Evolutionary conservation across 2,797 vertebrate species (phyloP).

Genomic region (Falco cherrug): DNA sequence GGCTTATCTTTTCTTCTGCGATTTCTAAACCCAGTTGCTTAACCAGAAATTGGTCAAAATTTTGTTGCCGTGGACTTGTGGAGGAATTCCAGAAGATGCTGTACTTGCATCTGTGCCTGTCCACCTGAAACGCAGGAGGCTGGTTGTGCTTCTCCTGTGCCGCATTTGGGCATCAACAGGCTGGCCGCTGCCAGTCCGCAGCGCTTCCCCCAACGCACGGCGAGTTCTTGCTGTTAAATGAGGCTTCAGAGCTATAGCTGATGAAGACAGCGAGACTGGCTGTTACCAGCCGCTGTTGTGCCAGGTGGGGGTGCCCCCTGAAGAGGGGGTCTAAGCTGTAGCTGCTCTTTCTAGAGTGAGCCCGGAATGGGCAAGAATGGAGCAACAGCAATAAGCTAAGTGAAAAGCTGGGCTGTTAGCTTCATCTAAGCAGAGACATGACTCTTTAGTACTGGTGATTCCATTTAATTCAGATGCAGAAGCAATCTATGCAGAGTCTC

Average conservation of each 20-base stretch:
- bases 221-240: not conserved
- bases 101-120: not conserved
- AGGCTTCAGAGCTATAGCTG: not conserved
- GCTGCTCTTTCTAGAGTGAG: not conserved
- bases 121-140: not conserved
- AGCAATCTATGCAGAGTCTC: not conserved
- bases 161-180: not conserved
- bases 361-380: not conserved
- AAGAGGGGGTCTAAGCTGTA: not conserved
- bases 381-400: not conserved
- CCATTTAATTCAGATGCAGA: not conserved
- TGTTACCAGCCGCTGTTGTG: not conserved
- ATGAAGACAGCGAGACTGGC: not conserved
- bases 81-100: not conserved
- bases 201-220: not conserved
- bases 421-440: not conserved
- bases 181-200: not conserved
- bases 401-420: not conserved
- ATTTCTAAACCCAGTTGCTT: not conserved
- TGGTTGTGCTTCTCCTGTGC: not conserved
- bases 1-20: not conserved
- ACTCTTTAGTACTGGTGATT: not conserved
- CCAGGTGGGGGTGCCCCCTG: not conserved
- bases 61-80: not conserved
- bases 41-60: not conserved